Evolutionary conservation across 2,888 invertebrate species (phyloP).

Genomic region (Dryadula phaetusa): DNA sequence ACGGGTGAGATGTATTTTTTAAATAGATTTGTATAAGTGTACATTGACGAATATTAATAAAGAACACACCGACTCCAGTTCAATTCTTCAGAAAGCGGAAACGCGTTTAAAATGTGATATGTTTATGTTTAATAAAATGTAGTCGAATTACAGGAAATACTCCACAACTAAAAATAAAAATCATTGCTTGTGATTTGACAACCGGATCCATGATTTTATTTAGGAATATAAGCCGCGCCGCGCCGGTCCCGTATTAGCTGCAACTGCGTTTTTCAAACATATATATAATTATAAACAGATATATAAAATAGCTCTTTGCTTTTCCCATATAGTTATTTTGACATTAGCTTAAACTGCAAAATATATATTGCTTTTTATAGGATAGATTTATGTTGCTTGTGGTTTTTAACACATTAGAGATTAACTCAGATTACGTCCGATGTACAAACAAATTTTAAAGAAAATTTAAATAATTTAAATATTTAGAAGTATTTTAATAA

Average conservation of each 20-base stretch:
- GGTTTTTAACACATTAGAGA: too few species aligned
- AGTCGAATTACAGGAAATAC: conserved; percentile 20
- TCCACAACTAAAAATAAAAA: conserved; percentile 7
- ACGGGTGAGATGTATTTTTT: too few species aligned
- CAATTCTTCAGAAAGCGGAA: conserved; percentile 18
- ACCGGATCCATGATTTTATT: conserved; percentile 20
- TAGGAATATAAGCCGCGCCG: background rate
- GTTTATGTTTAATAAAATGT: conserved; percentile 20
- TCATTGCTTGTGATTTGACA: conserved; percentile 17
- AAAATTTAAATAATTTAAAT: too few species aligned
- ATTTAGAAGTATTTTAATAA: too few species aligned
- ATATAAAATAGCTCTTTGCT: background rate
- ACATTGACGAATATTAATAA: background rate
- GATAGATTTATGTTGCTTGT: too few species aligned
- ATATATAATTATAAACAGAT: too few species aligned
- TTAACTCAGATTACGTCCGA: too few species aligned
- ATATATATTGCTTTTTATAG: background rate
- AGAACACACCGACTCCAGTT: background rate
- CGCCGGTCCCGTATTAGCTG: background rate
- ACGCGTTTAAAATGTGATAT: conserved; percentile 12
- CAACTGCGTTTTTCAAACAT: conserved; percentile 2
- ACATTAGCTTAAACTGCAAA: background rate
- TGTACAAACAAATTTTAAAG: too few species aligned
- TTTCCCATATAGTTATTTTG: background rate
- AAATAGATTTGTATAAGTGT: too few species aligned